Evolutionary conservation across 2,888 invertebrate species (phyloP).

Genomic region (Drosophila algonquin): DNA sequence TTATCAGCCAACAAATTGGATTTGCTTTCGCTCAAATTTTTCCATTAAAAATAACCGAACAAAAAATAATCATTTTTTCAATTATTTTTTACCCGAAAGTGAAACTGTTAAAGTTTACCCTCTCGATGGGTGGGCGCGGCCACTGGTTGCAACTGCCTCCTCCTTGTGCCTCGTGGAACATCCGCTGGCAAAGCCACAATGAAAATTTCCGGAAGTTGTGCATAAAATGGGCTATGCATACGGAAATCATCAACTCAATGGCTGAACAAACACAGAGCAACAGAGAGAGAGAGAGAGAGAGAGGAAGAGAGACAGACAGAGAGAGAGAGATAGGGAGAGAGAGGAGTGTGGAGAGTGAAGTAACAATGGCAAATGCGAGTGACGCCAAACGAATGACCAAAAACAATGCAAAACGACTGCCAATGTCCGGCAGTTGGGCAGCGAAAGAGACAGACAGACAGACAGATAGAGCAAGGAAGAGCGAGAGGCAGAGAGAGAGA

Average conservation of each 20-base stretch:
- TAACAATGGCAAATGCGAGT: conserved; percentile 60
- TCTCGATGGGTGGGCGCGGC: neutral
- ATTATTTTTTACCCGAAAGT: neutral
- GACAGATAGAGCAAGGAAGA: neutral
- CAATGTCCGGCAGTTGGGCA: conserved; percentile 69
- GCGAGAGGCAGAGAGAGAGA: conserved; percentile 7
- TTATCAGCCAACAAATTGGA: conserved; percentile 46
- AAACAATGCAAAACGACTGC: conserved; percentile 77
- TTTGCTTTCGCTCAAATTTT: conserved; percentile 25
- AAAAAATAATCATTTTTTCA: neutral
- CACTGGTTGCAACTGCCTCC: neutral
- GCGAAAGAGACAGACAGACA: conserved; percentile 19
- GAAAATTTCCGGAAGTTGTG: conserved; percentile 81
- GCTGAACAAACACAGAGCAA: conserved; percentile 67
- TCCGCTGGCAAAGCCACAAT: conserved; percentile 77
- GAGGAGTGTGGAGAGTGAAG: conserved; percentile 29
- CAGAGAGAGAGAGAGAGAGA: conserved; percentile 10
- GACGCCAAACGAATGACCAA: conserved; percentile 69
- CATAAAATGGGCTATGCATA: conserved; percentile 82
- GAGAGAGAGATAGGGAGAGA: conserved; percentile 9
- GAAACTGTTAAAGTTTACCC: neutral
- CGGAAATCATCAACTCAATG: conserved; percentile 83
- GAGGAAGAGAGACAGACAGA: conserved; percentile 3
- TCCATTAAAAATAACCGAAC: conserved; percentile 35
- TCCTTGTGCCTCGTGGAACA: conserved; percentile 36